Evolutionary conservation across 2,113 vertebrate species (phyloP).

Genomic region (Rhynchomys soricoides): DNA sequence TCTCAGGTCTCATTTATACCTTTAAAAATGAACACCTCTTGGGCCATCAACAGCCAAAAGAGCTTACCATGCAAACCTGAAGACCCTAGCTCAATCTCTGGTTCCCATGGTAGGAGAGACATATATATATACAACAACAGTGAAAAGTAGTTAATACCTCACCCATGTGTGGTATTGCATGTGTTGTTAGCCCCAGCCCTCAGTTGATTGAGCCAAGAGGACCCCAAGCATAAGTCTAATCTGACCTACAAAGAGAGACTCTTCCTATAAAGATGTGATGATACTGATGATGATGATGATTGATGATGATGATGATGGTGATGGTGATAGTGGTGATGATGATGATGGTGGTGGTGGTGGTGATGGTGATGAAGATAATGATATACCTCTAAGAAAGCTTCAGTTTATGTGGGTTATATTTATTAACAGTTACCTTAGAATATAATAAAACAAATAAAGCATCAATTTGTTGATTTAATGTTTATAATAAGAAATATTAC

Average conservation of each 20-base stretch:
- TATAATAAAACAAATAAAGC: constrained; percentile 30
- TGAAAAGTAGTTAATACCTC: background rate
- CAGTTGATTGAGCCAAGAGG: background rate
- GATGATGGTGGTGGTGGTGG: background rate
- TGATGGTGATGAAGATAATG: background rate
- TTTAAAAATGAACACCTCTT: constrained; percentile 19
- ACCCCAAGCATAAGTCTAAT: background rate
- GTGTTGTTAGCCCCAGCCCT: background rate
- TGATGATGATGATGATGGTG: background rate
- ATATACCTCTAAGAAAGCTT: background rate
- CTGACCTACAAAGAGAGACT: background rate
- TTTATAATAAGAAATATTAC: background rate
- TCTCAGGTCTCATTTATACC: background rate
- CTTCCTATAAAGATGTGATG: background rate
- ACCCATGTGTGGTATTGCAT: no score
- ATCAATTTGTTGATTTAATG: constrained; percentile 24
- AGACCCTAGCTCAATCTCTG: background rate
- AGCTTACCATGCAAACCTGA: background rate
- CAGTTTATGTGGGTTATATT: background rate
- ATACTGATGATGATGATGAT: background rate
- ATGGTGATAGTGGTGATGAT: no score
- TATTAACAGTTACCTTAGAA: background rate
- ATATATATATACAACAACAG: background rate
- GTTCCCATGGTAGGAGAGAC: background rate
- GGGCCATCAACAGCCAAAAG: background rate